Percentiles rank a stretch among this genome's conserved stretches.
Evolutionary conservation across 2,888 invertebrate genomes (phyloP).

Genomic region (Caenorhabditis sulstoni): DNA sequence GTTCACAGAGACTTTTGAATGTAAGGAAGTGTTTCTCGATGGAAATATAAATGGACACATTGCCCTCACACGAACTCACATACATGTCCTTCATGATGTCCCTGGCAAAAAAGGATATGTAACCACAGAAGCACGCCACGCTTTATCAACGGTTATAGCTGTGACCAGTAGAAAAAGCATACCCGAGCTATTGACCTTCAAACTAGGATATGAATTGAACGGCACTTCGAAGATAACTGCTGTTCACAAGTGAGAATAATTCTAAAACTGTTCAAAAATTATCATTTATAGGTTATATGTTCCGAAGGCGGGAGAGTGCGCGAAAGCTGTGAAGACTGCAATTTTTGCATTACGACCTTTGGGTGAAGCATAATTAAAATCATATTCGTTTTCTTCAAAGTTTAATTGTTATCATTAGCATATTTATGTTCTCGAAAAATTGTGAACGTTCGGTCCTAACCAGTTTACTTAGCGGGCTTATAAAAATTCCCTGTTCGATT

Average conservation of each 20-base stretch:
- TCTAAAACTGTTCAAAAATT: neutral
- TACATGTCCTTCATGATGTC: conserved; percentile 74
- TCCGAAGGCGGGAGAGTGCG: conserved; percentile 79
- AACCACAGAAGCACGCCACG: conserved; percentile 90
- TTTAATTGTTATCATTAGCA: too few relatives aligned
- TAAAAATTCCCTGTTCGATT: too few relatives aligned
- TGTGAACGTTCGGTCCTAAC: too few relatives aligned
- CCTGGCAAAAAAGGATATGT: conserved; percentile 85
- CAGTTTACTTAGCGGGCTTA: too few relatives aligned
- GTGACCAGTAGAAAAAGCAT: conserved; percentile 96
- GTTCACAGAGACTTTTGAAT: conserved; percentile 90
- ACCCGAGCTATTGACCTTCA: conserved; percentile 95
- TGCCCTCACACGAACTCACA: conserved; percentile 75
- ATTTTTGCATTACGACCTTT: conserved; percentile 74
- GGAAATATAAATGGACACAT: conserved; percentile 67
- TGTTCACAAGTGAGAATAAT: conserved; percentile 65
- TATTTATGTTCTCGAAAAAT: too few relatives aligned
- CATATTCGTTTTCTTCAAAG: too few relatives aligned
- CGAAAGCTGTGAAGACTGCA: conserved; percentile 79
- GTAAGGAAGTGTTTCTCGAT: conserved; percentile 89
- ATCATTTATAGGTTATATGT: conserved; percentile 77
- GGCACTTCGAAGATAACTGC: conserved; percentile 76
- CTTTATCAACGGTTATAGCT: conserved; percentile 93
- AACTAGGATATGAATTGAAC: conserved; percentile 77
- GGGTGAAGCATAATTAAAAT: conserved; percentile 18